These are phyloP conservation scores for Drosophila meridionalis DNA, from an alignment of 2,888 invertebrate genomes.

Conservation along the genomic window DNA sequence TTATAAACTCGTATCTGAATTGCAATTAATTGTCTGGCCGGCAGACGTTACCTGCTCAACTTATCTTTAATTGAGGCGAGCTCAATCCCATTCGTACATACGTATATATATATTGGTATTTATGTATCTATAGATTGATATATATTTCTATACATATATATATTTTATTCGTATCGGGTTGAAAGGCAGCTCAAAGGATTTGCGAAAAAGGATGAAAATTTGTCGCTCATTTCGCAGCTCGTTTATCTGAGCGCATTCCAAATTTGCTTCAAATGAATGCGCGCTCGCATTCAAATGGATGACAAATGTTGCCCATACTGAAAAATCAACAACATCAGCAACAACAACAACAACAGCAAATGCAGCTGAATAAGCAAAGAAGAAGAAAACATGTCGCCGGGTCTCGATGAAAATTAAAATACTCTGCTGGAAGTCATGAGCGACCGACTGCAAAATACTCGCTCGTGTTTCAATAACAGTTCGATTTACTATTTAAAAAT, in stretches of 20 bases:
- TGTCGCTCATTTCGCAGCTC: conserved; percentile 46
- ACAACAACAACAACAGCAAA: conserved; percentile 5
- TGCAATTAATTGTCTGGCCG: conserved; percentile 63
- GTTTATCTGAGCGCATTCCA: conserved; percentile 49
- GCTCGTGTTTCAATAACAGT: background rate
- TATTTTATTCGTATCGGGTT: conserved; percentile 9
- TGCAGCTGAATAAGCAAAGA: background rate
- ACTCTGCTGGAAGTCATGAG: background rate
- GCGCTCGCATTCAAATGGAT: conserved; percentile 45
- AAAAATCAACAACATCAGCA: conserved; percentile 25
- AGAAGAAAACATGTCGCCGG: background rate
- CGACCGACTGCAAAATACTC: background rate
- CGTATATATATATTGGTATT: background rate
- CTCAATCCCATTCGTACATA: conserved; percentile 6
- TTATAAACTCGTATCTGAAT: conserved; percentile 73
- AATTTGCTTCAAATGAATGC: conserved; percentile 54
- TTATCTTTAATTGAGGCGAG: conserved; percentile 24
- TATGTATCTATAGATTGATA: background rate
- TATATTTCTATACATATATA: background rate
- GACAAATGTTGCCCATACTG: conserved; percentile 43
- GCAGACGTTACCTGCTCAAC: conserved; percentile 11
- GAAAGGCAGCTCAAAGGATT: conserved; percentile 42
- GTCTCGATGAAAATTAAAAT: background rate
- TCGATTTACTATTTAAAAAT: background rate
- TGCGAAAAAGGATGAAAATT: conserved; percentile 35